Evolutionary conservation across 2,888 invertebrate genomes (phyloP), one percentile per base, ranked within the genome.

Genomic region (Spodoptera picta): DNA sequence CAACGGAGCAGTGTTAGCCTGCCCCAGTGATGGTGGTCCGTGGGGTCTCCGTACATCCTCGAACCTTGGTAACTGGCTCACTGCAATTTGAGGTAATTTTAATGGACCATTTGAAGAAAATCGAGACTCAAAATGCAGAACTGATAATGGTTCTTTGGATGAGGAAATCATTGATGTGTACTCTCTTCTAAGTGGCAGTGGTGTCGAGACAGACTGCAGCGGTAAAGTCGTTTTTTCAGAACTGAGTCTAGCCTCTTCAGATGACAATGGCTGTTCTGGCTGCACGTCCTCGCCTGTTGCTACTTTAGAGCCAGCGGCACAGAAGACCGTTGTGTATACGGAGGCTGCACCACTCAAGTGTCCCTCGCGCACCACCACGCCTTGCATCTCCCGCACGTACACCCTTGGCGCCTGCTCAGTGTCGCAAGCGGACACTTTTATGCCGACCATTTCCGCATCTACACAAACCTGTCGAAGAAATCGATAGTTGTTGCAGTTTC

Each of bases 381-480:
- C 65, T 14, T 24, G 59, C 56, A n/a, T 2, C 31, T 53, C 52
- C 44, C 56, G n/a, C 46, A 71, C 11, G 41, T 2, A 14, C 43
- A 72, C 57, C 24, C 27, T 24, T 14, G 71, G 71, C 14, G 62
- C 66, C 27, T 44, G 42, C 14, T 52, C 62, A n/a, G 1, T 7
- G 51, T 70, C 71, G 14, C 71, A 72, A 41, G 71, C 71, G 7
- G 48, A 51, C 52, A 59, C 71, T 41, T 42, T 46, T 43, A 72
- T 14, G 9, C 71, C 71, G 36, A 53, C 57, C n/a, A 62, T 50
- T n/a, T 43, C 47, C 14, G 50, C 19, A 3, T 47, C 47, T 3
- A 31, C 11, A 42, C 71, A 72, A n/a, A 57, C 50, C 71, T 72
- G 50, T 43, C 10, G 27, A 27, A 31, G 23, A 58, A 23, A 24